A percentile compares a stretch with the other conserved stretches of the same genome.
These are phyloP conservation scores for Vulpes ferrilata DNA, from an alignment of 2,113 vertebrate genomes.

Conservation along the genomic window DNA sequence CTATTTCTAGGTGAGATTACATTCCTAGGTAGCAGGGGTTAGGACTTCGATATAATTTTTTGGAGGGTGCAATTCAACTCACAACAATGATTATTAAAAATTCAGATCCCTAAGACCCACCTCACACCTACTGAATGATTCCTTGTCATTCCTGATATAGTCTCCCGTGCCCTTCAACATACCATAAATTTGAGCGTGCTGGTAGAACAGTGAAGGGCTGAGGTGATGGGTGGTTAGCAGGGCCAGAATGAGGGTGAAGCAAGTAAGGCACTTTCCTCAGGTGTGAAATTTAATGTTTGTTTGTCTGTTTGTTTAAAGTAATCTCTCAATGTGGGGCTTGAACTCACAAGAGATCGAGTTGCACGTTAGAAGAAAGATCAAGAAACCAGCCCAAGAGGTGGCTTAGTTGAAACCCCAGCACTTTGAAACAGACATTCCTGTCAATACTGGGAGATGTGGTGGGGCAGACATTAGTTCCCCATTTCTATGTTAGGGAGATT, in stretches of 20 bases:
- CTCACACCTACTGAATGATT: not conserved
- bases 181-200: not conserved
- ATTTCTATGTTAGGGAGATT: not conserved
- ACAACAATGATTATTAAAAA: not conserved
- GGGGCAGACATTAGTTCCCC: not conserved
- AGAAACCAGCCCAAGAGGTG: not conserved
- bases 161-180: not conserved
- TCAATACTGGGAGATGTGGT: not conserved
- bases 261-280: not conserved
- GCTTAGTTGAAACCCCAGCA: not conserved
- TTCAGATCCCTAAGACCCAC: not conserved
- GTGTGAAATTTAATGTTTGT: not conserved
- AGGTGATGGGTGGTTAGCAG: not conserved
- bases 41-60: not conserved
- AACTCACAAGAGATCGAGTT: not conserved
- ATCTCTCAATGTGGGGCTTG: not conserved
- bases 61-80: not conserved
- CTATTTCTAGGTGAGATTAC: not conserved
- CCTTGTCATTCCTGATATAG: not conserved
- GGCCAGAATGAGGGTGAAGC: not conserved
- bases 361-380: not conserved
- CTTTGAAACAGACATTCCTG: not conserved
- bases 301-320: not conserved
- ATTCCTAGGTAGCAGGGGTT: not conserved
- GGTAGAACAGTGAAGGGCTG: not conserved